Percentiles rank a stretch among this genome's conserved stretches.
These are phyloP conservation scores for Aphidius gifuensis DNA, from an alignment of 1,140 invertebrate species.

Conservation along the genomic window DNA sequence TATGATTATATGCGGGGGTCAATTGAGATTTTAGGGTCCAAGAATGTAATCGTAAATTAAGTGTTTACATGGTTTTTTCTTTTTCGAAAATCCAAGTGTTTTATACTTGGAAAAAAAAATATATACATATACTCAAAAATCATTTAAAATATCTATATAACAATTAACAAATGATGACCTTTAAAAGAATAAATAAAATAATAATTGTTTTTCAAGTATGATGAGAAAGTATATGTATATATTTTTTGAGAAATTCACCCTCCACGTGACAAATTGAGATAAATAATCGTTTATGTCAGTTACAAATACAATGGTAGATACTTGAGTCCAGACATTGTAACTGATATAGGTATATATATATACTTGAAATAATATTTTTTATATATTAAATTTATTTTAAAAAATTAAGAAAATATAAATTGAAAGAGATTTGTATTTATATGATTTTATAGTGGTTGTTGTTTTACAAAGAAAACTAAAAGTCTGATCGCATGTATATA, in stretches of 20 bases:
- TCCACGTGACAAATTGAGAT: slow-evolving; percentile 34
- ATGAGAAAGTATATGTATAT: too few relatives aligned
- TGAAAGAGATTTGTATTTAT: too few relatives aligned
- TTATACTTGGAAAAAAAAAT: too few relatives aligned
- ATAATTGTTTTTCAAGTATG: not conserved
- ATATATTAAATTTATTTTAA: too few relatives aligned
- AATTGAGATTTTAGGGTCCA: slow-evolving; percentile 16
- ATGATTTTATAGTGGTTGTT: too few relatives aligned
- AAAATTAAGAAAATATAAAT: too few relatives aligned
- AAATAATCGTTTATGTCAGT: slow-evolving; percentile 31
- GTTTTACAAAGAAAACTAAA: too few relatives aligned
- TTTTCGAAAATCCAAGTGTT: too few relatives aligned
- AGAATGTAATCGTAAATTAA: slow-evolving; percentile 54
- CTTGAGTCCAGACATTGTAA: slow-evolving; percentile 28
- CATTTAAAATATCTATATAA: too few relatives aligned
- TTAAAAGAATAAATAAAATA: slow-evolving; percentile 6
- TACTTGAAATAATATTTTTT: slow-evolving; percentile 22
- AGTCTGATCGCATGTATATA: not conserved
- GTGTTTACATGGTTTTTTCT: slow-evolving; percentile 37
- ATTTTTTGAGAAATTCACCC: not conserved
- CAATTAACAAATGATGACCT: not conserved
- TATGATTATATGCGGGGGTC: not conserved
- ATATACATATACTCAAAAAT: too few relatives aligned
- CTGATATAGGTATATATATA: slow-evolving; percentile 2
- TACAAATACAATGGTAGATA: slow-evolving; percentile 25